Evolutionary conservation across 2,113 vertebrate genomes (phyloP), one percentile per base, ranked within the genome.

Genomic region (Pogonocichla stellata): DNA sequence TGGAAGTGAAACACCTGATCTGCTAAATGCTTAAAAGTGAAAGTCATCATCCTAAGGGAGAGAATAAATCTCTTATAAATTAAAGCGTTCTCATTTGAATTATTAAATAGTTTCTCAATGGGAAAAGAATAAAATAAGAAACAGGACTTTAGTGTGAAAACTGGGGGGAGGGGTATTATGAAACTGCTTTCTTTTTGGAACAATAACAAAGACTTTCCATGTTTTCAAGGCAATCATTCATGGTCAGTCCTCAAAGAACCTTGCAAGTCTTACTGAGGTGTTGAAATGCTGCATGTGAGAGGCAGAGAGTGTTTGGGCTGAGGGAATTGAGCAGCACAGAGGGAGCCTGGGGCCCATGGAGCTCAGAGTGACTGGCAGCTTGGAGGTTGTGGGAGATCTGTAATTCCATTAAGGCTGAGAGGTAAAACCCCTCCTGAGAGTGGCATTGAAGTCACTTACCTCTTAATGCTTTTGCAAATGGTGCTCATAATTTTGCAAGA

Each of bases 91-190:
- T 95, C 43, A 67, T 92, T 70, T 92, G 53, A 53, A 67, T 89
- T 89, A 79, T 86, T 81, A 86, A 94, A 62, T 34, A 66, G 19
- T 58, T 80, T 80, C 58, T 92, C 51, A 43, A 34, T 50, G 58
- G 60, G 40, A 86, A 73, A 90, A 47, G 23, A 71, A 31, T 74
- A 80, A 92, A 93, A 95, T 73, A 92, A 80, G 85, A 54, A 95
- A 42, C 10, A 38, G 12, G 23, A 53, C 70, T 88, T 56, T 28
- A 56, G 34, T 28, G 20, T 80, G 57, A 75, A 64, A 74, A 73
- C 3, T 34, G 11, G 7, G 9, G 24, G 4, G 5, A 1, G 8
- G 10, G 14, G 3, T 22, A n/a, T 69, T 61, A 43, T 24, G 28
- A 65, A 83, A 56, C 8, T 23, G 19, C 57, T 86, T 83, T 80